phyloP scores from a whole-genome alignment of 2,797 vertebrate species.

The Chelon auratus region DNA sequence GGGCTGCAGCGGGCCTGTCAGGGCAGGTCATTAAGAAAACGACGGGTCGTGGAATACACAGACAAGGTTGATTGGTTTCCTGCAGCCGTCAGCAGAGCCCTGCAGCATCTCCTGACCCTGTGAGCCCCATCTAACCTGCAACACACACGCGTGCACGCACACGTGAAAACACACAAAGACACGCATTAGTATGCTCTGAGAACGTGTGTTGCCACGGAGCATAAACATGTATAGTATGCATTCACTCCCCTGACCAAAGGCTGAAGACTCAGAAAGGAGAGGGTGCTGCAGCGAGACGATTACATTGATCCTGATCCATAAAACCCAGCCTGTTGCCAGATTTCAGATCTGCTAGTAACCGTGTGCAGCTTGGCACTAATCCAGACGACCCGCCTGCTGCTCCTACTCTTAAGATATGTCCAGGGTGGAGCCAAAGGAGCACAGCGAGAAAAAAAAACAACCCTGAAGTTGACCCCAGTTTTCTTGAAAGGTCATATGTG shows the following conservation, averaged over 20 bases:
- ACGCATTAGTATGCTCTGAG: constrained; percentile 20
- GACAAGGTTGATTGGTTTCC: constrained; percentile 85
- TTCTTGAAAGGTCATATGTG: constrained; percentile 76
- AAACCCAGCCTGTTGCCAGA: constrained; percentile 52
- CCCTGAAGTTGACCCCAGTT: constrained; percentile 65
- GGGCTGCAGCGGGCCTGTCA: constrained; percentile 78
- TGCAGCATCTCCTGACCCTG: constrained; percentile 80
- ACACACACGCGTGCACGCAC: constrained; percentile 41
- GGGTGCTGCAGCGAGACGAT: constrained; percentile 36
- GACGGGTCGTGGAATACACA: constrained; percentile 82
- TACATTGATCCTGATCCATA: constrained; percentile 63
- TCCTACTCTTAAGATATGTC: constrained; percentile 37
- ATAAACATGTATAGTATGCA: neutral
- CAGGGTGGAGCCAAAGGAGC: constrained; percentile 38
- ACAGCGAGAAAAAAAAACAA: constrained; percentile 23
- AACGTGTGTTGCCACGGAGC: neutral
- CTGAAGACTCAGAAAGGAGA: constrained; percentile 33
- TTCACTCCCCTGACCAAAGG: constrained; percentile 32
- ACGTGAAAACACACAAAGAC: constrained; percentile 30
- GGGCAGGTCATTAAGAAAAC: constrained; percentile 84
- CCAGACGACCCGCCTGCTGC: constrained; percentile 52
- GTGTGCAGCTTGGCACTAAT: constrained; percentile 61
- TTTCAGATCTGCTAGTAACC: constrained; percentile 56
- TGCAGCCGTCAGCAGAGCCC: constrained; percentile 82
- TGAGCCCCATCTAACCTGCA: constrained; percentile 67